phyloP scores from a whole-genome alignment of 1,140 invertebrate genomes.

The Mactra quadrangularis region DNA sequence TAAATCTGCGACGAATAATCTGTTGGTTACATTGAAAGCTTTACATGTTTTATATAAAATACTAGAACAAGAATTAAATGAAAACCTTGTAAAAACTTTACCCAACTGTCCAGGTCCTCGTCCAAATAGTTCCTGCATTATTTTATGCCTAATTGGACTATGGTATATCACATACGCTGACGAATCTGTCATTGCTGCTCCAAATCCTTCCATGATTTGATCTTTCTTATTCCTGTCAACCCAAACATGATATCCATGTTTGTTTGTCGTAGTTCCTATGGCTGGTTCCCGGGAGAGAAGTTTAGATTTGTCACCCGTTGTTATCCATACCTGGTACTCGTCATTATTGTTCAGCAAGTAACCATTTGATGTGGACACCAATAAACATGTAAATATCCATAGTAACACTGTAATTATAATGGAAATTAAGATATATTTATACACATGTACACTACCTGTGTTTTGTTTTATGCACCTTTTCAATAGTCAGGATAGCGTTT shows the following conservation, averaged over 20 bases:
- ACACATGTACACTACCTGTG: no score
- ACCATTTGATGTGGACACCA: not conserved
- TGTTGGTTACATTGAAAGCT: no score
- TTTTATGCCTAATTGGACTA: slow-evolving; percentile 63
- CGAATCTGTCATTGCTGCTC: slow-evolving; percentile 65
- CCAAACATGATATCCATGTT: slow-evolving; percentile 30
- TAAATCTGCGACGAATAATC: no score
- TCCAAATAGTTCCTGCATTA: slow-evolving; percentile 65
- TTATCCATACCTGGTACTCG: slow-evolving; percentile 59
- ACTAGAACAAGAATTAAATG: no score
- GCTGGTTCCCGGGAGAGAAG: slow-evolving; percentile 49
- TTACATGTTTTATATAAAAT: no score
- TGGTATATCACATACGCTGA: slow-evolving; percentile 68
- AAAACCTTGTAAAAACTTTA: no score
- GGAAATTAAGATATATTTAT: no score
- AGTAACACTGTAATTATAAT: not conserved
- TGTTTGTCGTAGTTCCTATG: not conserved
- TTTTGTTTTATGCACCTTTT: no score
- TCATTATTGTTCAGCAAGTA: slow-evolving; percentile 7
- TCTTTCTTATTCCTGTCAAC: slow-evolving; percentile 57
- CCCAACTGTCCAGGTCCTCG: slow-evolving; percentile 20
- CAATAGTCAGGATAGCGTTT: no score
- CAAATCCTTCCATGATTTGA: slow-evolving; percentile 68
- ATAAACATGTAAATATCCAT: not conserved
- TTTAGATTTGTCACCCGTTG: slow-evolving; percentile 60